Conservation (phyloP, 2,888 invertebrate genomes). For the Noctuana brunneofusca region DNA sequence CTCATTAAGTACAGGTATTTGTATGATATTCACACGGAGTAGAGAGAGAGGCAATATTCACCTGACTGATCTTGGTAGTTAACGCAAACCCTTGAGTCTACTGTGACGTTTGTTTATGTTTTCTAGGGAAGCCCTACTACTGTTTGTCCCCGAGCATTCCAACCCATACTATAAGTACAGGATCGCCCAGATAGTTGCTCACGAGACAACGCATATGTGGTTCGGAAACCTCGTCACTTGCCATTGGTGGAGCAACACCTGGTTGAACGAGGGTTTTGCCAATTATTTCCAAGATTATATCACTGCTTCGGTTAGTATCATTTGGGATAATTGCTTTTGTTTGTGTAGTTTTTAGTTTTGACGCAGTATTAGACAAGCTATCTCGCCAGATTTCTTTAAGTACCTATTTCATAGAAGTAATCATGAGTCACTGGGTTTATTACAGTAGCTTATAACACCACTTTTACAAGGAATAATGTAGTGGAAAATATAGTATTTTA, state of each 20-base stretch:
- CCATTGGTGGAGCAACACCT: conserved; percentile 89
- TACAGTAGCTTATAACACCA: too few relatives aligned
- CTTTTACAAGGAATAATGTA: too few relatives aligned
- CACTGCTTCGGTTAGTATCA: conserved; percentile 44
- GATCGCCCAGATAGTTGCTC: conserved; percentile 85
- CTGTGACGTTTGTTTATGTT: background rate
- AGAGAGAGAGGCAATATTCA: too few relatives aligned
- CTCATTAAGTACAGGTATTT: conserved; percentile 89
- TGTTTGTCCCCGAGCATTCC: conserved; percentile 73
- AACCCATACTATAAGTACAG: conserved; percentile 77
- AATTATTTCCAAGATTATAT: conserved; percentile 89
- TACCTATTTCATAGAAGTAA: too few relatives aligned
- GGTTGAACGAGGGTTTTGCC: conserved; percentile 89
- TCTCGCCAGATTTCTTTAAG: too few relatives aligned
- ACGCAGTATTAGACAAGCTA: too few relatives aligned
- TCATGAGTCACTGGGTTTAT: too few relatives aligned
- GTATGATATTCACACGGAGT: background rate
- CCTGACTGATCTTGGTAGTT: too few relatives aligned
- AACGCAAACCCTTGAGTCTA: background rate
- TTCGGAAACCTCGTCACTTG: conserved; percentile 90
- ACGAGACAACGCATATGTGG: conserved; percentile 93
- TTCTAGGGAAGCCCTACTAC: conserved; percentile 67
- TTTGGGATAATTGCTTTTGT: background rate
- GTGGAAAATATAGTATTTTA: too few relatives aligned
- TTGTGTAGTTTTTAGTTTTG: background rate